Evolutionary conservation across 2,888 invertebrate species (phyloP), one percentile per base, ranked within the genome.

Genomic region (Acanthopleura granulata): DNA sequence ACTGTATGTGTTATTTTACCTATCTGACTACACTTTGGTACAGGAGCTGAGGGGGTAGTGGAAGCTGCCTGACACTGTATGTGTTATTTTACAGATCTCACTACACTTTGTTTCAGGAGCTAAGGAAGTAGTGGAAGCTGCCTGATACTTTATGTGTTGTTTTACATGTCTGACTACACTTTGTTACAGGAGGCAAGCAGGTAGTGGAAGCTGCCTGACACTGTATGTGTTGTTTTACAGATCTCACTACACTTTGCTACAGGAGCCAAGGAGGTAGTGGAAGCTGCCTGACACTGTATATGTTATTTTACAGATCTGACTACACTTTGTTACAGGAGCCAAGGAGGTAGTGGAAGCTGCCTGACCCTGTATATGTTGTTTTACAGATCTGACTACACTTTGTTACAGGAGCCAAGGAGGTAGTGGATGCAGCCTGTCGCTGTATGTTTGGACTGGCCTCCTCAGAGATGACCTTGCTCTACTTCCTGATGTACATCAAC

Each of bases 401-500:
- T 25, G 61, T 25, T 27, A 69, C 40, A 71, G 87, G 76, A 49
- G 83, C 84, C 15, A 80, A 79, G 51, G 79, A 84, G 11, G 75
- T 84, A 9, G 76, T 87, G 40, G 84, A 82, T n/a, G 80, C 87
- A 16, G 84, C 86, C 1, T 80, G 81, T 27, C 78, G 85, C 51
- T 85, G 84, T 73, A 84, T 88, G 77, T 88, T 87, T 81, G 88
- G 88, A 16, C 78, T 80, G 40, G 82, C 84, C 30, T 78, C 84
- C 0, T 66, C 77, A 11, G 85, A 87, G 72, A 81, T 88, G 80
- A 86, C 86, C 14, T 78, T 85, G 18, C 79, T 89, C 27, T 89
- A 87, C 77, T 85, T 83, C 62, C 81, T 88, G 25, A 81, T 81
- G 76, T 86, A 88, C 74, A 79, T 82, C 40, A 75, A 81, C 57